A percentile compares a stretch with the other conserved stretches of the same genome.
These are phyloP conservation scores for Corvus hawaiiensis DNA, from an alignment of 2,113 vertebrate species.

Conservation along the genomic window DNA sequence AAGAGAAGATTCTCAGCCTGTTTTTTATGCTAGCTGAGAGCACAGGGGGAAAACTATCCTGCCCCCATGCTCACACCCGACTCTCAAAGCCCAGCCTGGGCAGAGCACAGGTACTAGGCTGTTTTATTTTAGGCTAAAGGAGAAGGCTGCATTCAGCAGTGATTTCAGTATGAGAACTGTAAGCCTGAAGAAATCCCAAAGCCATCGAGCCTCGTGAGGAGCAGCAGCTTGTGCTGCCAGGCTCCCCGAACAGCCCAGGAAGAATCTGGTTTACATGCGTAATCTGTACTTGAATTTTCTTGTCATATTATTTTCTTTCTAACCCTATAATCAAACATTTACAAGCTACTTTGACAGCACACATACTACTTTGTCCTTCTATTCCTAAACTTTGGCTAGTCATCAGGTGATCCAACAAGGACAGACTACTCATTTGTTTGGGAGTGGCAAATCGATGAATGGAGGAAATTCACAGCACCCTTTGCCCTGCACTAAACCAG, in stretches of 20 bases:
- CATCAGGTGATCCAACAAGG: neutral
- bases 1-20: neutral
- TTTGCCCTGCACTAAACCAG: neutral
- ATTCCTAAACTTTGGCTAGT: neutral
- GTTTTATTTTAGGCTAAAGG: neutral
- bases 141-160: neutral
- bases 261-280: neutral
- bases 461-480: neutral
- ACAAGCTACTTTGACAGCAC: neutral
- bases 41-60: neutral
- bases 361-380: neutral
- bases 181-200: neutral
- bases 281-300: neutral
- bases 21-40: neutral
- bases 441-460: neutral
- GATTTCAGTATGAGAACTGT: neutral
- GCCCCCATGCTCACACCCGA: rapidly evolving
- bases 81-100: neutral
- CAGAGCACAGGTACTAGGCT: neutral
- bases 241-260: neutral
- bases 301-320: neutral
- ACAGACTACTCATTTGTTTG: neutral
- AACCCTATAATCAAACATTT: neutral
- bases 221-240: neutral
- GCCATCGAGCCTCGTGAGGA: rapidly evolving